Evolutionary conservation across 2,113 vertebrate genomes (phyloP).

Genomic region (Chaetodon trifascialis): DNA sequence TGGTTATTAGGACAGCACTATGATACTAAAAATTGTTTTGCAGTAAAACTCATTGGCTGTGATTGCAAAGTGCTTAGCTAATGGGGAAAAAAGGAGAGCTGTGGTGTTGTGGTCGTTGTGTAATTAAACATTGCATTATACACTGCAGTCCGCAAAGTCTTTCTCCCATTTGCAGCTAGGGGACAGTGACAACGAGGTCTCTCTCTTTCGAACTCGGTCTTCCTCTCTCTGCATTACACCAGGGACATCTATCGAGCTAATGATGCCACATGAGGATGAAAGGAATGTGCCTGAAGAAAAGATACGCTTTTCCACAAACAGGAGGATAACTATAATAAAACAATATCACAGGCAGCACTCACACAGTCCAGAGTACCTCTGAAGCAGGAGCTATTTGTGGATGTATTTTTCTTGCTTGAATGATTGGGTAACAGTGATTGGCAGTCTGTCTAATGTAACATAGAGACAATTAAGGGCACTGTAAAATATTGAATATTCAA

Average conservation of each 20-base stretch:
- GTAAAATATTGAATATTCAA: neutral
- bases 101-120: neutral
- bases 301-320: constrained; percentile 57
- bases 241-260: constrained; percentile 71
- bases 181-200: constrained; percentile 62
- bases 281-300: constrained; percentile 67
- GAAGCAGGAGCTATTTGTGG: constrained; percentile 9
- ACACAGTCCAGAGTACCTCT: constrained; percentile 5
- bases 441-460: neutral
- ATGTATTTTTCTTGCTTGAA: neutral
- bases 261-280: constrained; percentile 79
- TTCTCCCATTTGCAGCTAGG: constrained; percentile 45
- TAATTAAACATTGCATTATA: neutral
- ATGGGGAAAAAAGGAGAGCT: neutral
- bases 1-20: neutral
- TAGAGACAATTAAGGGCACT: neutral
- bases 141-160: neutral
- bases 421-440: neutral
- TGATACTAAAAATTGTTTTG: neutral
- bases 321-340: constrained; percentile 45
- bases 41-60: neutral
- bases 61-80: neutral
- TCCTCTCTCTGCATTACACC: constrained; percentile 50
- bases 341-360: constrained; percentile 44
- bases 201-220: constrained; percentile 41